Evolutionary conservation across 2,797 vertebrate species (phyloP), one percentile per base, ranked within the genome.

Genomic region (Pseudomugil gertrudae): DNA sequence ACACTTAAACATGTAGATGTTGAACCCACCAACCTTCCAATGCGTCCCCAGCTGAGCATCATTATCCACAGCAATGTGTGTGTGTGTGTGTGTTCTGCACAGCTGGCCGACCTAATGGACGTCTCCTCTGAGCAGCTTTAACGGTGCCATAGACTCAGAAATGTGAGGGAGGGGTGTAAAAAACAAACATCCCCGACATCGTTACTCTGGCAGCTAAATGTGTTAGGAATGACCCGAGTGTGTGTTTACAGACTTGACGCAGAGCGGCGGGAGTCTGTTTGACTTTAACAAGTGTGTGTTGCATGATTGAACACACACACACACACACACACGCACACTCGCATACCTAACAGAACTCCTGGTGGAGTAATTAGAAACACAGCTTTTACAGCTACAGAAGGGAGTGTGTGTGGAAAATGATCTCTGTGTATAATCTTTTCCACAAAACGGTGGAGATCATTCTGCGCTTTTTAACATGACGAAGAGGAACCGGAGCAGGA

Each of bases 281-380:
- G 67, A 78, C 30, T 89, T 89, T 87, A 90, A 90, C 67, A 32
- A 89, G 87, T 69, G 80, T 80, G 80, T 63, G 63, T 59, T 8
- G 33, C 32, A 35, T 30, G 29, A 17, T 17, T 38, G 36, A 13
- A 38, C 36, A 38, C 36, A 38, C 52, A 19, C 53, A 10, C 30
- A 21, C 33, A 26, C 33, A 56, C 69, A 59, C 35, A 4, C 68
- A 32, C 58, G 54, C 56, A 59, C 74, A 84, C 76, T 79, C 74
- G 67, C 64, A 87, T 66, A 64, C 9, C 1, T 57, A 66, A 33
- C 52, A n/a, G 38, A 55, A 66, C 77, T 69, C 80, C 76, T 78
- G 1, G 64, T 52, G 74, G 81, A 84, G 81, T 90, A 87, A 91
- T 92, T 90, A 91, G 74, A 85, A 91, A 84, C 71, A 80, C 63